Evolutionary conservation across 1,140 invertebrate species (phyloP).

Genomic region (Ceratitis capitata): DNA sequence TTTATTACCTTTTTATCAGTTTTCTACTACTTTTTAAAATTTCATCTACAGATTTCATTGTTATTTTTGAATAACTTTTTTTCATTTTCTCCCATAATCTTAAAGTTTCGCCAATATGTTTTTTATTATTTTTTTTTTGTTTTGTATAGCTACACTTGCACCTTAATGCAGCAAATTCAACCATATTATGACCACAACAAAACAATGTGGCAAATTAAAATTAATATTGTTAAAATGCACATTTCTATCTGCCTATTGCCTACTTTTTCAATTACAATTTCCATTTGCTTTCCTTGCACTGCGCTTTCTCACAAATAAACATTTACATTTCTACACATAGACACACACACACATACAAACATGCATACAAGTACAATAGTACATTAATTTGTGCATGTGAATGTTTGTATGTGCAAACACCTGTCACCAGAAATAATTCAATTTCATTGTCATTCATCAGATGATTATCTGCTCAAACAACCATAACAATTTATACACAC

Average conservation of each 20-base stretch:
- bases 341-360: not conserved
- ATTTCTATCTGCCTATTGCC: not conserved
- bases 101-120: too few species aligned
- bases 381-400: not conserved
- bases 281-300: not conserved
- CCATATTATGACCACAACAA: not conserved
- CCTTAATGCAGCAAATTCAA: too few species aligned
- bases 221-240: not conserved
- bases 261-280: not conserved
- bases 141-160: too few species aligned
- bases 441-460: conserved; percentile 33
- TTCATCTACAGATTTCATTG: too few species aligned
- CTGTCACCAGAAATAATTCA: conserved; percentile 34
- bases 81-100: too few species aligned
- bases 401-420: not conserved
- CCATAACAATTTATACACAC: not conserved
- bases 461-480: conserved; percentile 32
- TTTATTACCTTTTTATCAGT: too few species aligned
- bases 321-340: not conserved
- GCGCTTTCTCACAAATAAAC: not conserved
- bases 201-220: not conserved
- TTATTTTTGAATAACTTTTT: too few species aligned
- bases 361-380: too few species aligned
- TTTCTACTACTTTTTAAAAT: too few species aligned
- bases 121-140: too few species aligned